Percentiles rank a stretch among this genome's conserved stretches.
phyloP scores from a whole-genome alignment of 2,797 vertebrate genomes.

The Anguilla anguilla region DNA sequence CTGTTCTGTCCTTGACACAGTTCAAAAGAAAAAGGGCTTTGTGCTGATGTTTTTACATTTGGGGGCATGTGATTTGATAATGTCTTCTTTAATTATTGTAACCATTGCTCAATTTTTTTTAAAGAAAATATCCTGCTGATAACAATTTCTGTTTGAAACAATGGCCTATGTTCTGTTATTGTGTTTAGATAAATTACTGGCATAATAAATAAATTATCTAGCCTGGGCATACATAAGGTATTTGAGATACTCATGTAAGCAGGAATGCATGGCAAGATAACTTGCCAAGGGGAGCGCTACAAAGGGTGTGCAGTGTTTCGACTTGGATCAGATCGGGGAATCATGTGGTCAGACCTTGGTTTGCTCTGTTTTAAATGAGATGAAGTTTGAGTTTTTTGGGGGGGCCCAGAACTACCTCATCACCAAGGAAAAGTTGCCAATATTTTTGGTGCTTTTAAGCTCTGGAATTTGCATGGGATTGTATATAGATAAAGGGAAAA shows the following conservation, averaged over 20 bases:
- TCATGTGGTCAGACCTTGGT: constrained; percentile 47
- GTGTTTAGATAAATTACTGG: neutral
- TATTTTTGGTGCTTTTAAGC: constrained; percentile 66
- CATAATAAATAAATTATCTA: neutral
- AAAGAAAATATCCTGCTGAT: neutral
- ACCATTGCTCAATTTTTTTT: neutral
- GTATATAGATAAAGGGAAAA: constrained; percentile 66
- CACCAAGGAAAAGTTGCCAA: constrained; percentile 61
- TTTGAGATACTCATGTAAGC: neutral
- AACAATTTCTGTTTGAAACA: neutral
- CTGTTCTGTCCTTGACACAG: constrained; percentile 4
- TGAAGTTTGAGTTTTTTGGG: constrained; percentile 57
- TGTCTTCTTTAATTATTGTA: neutral
- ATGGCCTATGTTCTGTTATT: neutral
- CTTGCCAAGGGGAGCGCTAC: constrained; percentile 7
- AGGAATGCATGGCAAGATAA: constrained; percentile 3
- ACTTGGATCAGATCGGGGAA: constrained; percentile 55
- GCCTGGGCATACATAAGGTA: neutral
- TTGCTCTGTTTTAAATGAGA: constrained; percentile 56
- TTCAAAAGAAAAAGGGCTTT: constrained; percentile 12
- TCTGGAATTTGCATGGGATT: constrained; percentile 64
- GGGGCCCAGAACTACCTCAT: constrained; percentile 70
- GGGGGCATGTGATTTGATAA: neutral
- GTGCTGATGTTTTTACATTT: constrained; percentile 26
- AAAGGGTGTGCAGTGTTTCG: constrained; percentile 20